Evolutionary conservation across 2,113 vertebrate species (phyloP).

Genomic region (Naja naja): DNA sequence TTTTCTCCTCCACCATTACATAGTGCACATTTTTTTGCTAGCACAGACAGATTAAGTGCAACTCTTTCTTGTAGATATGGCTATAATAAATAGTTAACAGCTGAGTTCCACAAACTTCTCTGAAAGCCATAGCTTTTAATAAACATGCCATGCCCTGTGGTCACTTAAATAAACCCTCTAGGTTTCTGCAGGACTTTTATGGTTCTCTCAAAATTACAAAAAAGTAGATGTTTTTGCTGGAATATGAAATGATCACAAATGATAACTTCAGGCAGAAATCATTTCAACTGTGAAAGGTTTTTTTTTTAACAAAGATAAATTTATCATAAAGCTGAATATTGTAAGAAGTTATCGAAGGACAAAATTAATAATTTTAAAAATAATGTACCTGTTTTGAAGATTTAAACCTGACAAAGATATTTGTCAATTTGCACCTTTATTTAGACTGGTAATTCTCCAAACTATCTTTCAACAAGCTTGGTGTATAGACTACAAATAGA

Average conservation of each 20-base stretch:
- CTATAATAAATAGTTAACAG: not conserved
- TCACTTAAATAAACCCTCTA: constrained; percentile 53
- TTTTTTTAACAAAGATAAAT: not conserved
- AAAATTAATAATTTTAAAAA: not conserved
- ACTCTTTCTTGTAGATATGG: not conserved
- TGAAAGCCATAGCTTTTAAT: constrained; percentile 8
- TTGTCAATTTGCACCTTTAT: not conserved
- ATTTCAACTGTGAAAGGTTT: not conserved
- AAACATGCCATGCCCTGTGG: constrained; percentile 51
- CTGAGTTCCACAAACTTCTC: not conserved
- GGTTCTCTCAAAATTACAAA: not conserved
- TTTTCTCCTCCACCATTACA: not conserved
- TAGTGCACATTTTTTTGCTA: not conserved
- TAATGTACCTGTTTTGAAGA: not conserved
- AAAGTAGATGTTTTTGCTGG: constrained; percentile 42
- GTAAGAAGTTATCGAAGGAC: not conserved
- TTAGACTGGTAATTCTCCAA: not conserved
- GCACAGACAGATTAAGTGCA: not conserved
- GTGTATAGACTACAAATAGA: not conserved
- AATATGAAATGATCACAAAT: constrained; percentile 18
- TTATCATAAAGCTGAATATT: not conserved
- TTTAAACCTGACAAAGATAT: not conserved
- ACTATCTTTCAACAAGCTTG: not conserved
- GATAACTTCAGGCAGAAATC: not conserved
- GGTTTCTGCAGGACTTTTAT: constrained; percentile 48